A percentile compares a stretch with the other conserved stretches of the same genome.
Conservation (phyloP, 2,797 vertebrate species). For the Octomys mimax region DNA sequence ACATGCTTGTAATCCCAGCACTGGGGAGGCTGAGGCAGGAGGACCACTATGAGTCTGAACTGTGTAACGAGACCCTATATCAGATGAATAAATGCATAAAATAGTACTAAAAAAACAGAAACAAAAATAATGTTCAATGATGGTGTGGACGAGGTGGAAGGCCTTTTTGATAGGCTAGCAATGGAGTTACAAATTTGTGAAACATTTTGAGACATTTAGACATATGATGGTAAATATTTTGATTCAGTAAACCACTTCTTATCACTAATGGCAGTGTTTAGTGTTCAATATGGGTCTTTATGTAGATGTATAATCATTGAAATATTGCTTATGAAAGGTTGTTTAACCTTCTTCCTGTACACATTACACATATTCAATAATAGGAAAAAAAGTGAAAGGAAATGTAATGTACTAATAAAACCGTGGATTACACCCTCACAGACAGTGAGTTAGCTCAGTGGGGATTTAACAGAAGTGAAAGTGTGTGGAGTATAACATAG, state of each 20-base stretch:
- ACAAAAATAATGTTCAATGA: neutral
- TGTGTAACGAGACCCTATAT: no score
- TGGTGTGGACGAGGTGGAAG: neutral
- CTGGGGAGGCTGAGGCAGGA: no score
- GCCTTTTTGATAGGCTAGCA: neutral
- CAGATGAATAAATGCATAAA: no score
- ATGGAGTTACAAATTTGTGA: neutral
- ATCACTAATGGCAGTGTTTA: neutral
- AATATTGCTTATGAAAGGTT: conserved; percentile 40
- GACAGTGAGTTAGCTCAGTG: neutral
- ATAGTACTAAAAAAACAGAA: no score
- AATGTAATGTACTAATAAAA: neutral
- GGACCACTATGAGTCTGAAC: no score
- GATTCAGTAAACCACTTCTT: neutral
- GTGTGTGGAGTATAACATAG: neutral
- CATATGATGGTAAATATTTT: neutral
- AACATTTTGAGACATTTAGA: neutral
- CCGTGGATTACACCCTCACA: neutral
- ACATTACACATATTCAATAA: neutral
- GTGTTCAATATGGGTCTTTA: neutral
- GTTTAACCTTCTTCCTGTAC: neutral
- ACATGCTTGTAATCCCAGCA: no score
- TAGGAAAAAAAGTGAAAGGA: neutral
- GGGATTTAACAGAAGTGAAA: conserved; percentile 16
- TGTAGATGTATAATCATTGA: neutral